Evolutionary conservation across 1,140 invertebrate species (phyloP).

Genomic region (Drosophila saltans): DNA sequence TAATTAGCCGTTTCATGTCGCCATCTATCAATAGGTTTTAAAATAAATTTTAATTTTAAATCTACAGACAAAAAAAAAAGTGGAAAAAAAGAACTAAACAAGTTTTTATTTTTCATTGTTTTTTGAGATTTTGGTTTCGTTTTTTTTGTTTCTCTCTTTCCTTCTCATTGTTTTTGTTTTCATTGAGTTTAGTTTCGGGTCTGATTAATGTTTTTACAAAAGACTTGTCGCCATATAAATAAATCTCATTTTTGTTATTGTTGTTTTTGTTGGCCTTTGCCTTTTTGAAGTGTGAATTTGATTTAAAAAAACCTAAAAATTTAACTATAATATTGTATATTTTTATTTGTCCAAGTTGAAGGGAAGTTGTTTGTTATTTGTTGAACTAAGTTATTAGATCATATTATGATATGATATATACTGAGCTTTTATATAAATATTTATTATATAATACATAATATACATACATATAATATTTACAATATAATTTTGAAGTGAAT

Average conservation of each 20-base stretch:
- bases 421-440: too few relatives aligned
- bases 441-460: too few relatives aligned
- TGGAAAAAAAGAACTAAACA: conserved; percentile 37
- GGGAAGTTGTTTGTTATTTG: background rate
- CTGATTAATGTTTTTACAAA: conserved; percentile 48
- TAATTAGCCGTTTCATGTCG: conserved; percentile 70
- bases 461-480: too few relatives aligned
- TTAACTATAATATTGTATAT: background rate
- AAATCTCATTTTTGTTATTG: conserved; percentile 7
- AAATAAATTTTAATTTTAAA: conserved; percentile 67
- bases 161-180: conserved; percentile 30
- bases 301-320: conserved; percentile 2
- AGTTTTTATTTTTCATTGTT: conserved; percentile 30
- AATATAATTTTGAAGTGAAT: too few relatives aligned
- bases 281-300: conserved; percentile 12
- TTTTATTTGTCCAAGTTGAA: background rate
- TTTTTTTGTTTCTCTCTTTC: conserved; percentile 16
- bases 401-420: background rate
- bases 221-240: conserved; percentile 15
- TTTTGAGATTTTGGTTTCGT: background rate
- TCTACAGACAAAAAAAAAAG: conserved; percentile 38
- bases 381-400: conserved; percentile 1
- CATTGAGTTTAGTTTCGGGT: conserved; percentile 41
- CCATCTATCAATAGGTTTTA: conserved; percentile 67
- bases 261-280: conserved; percentile 18